Evolutionary conservation across 2,888 invertebrate genomes (phyloP).

Genomic region (Amblyteles armatorius): DNA sequence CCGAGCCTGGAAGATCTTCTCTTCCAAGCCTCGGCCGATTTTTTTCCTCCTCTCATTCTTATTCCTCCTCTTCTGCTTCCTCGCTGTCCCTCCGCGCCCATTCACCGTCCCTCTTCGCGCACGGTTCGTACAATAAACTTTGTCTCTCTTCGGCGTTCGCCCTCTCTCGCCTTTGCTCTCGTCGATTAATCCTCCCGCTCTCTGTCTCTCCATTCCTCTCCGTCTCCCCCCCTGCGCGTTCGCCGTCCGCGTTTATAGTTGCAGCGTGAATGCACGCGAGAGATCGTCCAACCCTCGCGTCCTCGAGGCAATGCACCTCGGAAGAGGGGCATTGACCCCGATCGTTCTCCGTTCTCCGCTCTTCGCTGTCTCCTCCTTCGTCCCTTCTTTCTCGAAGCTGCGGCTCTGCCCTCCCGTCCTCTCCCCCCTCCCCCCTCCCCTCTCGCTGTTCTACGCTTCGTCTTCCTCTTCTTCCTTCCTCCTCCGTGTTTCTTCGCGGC

Average conservation of each 20-base stretch:
- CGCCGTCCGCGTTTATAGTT: slow-evolving; percentile 26
- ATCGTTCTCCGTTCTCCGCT: slow-evolving; percentile 61
- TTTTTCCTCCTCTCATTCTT: slow-evolving; percentile 73
- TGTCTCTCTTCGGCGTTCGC: slow-evolving; percentile 56
- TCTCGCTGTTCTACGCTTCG: slow-evolving; percentile 44
- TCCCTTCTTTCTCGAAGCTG: slow-evolving; percentile 46
- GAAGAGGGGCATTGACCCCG: slow-evolving; percentile 80
- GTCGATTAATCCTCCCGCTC: slow-evolving; percentile 66
- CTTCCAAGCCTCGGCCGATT: slow-evolving; percentile 72
- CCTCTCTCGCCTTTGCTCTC: slow-evolving; percentile 64
- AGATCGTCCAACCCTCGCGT: slow-evolving; percentile 69
- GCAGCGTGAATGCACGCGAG: slow-evolving; percentile 61
- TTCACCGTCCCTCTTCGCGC: slow-evolving; percentile 20
- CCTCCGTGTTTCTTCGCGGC: slow-evolving; percentile 45
- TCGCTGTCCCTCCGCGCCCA: slow-evolving; percentile 41
- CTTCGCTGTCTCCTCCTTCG: slow-evolving; percentile 61
- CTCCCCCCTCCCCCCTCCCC: slow-evolving; percentile 34
- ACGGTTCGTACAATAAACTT: background rate
- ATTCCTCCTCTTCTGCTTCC: slow-evolving; percentile 64
- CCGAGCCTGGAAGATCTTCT: slow-evolving; percentile 51
- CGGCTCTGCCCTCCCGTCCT: background rate
- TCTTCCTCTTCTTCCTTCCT: slow-evolving; percentile 52
- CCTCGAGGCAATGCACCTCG: slow-evolving; percentile 83
- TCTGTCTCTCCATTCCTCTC: slow-evolving; percentile 48
- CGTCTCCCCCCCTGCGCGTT: slow-evolving; percentile 40